Conservation (phyloP, 37 sponge, comb jelly and placozoan species). For the Agelas oroides region DNA sequence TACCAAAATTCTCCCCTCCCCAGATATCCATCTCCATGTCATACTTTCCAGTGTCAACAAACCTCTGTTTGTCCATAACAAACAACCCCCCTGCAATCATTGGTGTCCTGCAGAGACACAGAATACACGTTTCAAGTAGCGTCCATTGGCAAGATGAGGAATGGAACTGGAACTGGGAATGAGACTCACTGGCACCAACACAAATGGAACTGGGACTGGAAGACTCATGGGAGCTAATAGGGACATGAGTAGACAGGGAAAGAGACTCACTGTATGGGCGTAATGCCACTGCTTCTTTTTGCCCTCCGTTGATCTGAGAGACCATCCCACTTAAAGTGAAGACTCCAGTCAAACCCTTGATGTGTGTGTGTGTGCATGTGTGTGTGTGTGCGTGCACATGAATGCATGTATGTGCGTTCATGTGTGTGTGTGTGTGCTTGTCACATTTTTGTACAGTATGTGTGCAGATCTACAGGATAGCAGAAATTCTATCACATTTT, state of each 20-base stretch:
- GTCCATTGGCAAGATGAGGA: neutral
- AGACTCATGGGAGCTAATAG: too few relatives aligned
- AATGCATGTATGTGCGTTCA: too few relatives aligned
- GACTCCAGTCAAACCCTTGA: slow-evolving; percentile 96
- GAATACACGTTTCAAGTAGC: too few relatives aligned
- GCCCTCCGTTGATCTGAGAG: slow-evolving; percentile 63
- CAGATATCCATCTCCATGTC: slow-evolving; percentile 98
- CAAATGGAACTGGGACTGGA: too few relatives aligned
- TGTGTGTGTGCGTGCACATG: too few relatives aligned
- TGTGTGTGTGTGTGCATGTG: too few relatives aligned
- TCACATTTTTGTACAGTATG: too few relatives aligned
- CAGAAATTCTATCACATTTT: too few relatives aligned
- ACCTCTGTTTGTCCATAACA: slow-evolving; percentile 80
- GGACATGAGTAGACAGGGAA: too few relatives aligned
- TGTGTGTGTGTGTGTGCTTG: too few relatives aligned
- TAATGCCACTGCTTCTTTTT: slow-evolving; percentile 49
- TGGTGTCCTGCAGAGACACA: slow-evolving; percentile 79
- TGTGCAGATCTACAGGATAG: too few relatives aligned
- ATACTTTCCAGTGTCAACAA: slow-evolving; percentile 85
- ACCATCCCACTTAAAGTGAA: slow-evolving; percentile 97
- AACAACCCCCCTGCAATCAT: slow-evolving; percentile 99
- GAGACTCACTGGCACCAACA: too few relatives aligned
- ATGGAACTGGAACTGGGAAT: neutral
- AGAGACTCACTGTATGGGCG: slow-evolving; percentile 78
- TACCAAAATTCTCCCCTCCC: slow-evolving; percentile 99